Evolutionary conservation across 2,888 invertebrate genomes (phyloP), one percentile per base, ranked within the genome.

Genomic region (Toxonevra muliebris): DNA sequence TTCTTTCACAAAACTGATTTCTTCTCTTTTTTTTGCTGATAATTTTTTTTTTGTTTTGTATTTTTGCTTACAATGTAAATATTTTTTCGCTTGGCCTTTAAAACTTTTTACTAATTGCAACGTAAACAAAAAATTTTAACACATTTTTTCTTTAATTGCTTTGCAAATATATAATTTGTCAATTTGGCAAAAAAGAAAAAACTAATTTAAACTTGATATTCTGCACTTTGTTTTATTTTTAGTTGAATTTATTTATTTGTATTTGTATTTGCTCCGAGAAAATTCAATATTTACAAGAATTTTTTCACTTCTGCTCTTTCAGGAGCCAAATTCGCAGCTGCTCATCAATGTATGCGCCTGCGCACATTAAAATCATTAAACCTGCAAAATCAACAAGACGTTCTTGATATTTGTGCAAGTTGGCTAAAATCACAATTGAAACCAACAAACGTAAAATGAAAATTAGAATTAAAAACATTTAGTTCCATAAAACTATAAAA

Each of bases 381-480:
- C 50, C 17, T n/a, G 64, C 62, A 15, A 50, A 69, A 20, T 64
- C 55, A 43, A 64, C 53, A 55, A 30, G 54, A 52, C 67, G 64
- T 30, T 30, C 30, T 30, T 58, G 58, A 30, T 58, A 61, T 57
- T 64, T 66, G 69, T 71, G 67, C 11, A 69, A 60, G 58, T 69
- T 69, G 65, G 69, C 69, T 58, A 65, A 61, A 60, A 71, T 65
- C 55, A 69, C 69, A 52, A 58, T 60, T 45, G 65, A 67, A 63
- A 62, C 65, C 63, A 57, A 55, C 19, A 68, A 17, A 60, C 68
- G 71, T 58, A 66, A 57, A 43, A 58, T 55, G 60, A 70, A 65
- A 20, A 65, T 40, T 12, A 65, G 42, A 58, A 58, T 59, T 17
- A 52, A 45, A 43, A 65, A 58, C 65, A 65, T 65, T 52, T 30